A percentile compares a stretch with the other conserved stretches of the same genome.
phyloP scores from a whole-genome alignment of 2,113 vertebrate species.

The Sapayoa aenigma region DNA sequence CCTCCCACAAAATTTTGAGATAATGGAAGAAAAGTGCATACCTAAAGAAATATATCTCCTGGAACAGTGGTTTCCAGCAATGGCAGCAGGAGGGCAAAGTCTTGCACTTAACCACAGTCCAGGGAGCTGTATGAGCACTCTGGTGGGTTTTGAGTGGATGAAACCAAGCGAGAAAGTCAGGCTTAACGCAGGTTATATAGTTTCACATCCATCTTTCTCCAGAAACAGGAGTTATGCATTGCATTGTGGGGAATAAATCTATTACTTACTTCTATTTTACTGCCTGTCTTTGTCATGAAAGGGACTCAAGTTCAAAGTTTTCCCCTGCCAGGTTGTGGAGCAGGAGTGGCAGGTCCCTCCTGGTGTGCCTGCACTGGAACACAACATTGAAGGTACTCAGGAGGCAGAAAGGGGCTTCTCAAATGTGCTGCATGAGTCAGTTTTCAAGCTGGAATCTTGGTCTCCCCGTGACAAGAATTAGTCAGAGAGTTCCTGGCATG shows the following conservation, averaged over 20 bases:
- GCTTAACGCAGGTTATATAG: background rate
- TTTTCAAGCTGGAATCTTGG: background rate
- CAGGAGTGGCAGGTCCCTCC: background rate
- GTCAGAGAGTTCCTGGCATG: background rate
- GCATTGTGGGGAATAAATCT: background rate
- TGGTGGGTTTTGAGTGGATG: background rate
- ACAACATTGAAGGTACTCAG: background rate
- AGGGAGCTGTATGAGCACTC: background rate
- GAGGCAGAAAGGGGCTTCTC: background rate
- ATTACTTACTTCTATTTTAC: background rate
- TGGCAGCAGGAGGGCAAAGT: background rate
- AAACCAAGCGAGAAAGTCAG: background rate
- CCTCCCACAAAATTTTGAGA: background rate
- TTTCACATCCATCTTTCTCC: background rate
- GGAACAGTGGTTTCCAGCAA: background rate
- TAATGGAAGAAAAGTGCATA: background rate
- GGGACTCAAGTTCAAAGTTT: background rate
- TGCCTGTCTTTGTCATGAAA: background rate
- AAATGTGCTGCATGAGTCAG: background rate
- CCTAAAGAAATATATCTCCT: background rate
- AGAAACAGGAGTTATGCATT: background rate
- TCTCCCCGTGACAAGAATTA: background rate
- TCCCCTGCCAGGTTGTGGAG: background rate
- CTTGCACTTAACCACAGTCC: background rate
- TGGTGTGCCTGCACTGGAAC: background rate